Base-by-base conservation (phyloP, 2,888 invertebrate genomes). In the Nymphalis urticae region DNA sequence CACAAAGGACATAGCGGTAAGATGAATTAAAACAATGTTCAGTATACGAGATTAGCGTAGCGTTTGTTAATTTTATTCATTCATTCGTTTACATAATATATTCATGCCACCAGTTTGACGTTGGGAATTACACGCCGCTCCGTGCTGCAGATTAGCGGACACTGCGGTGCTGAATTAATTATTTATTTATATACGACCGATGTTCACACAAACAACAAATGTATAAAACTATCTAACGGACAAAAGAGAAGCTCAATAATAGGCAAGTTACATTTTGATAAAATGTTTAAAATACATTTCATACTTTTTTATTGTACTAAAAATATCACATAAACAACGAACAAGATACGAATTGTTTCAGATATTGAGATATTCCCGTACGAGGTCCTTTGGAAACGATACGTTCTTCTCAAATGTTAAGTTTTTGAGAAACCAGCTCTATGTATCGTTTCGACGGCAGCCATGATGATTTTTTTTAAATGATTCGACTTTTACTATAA, bases 31-130 rank as follows among this genome's bases (percentile, higher is more conserved):
- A 65, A 59, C 24, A 65, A 65, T 42, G 51, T 50, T 27, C 36
- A 42, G 24, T 32, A 53, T n/a, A 42, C 24, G 42, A 60, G 27
- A 51, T 65, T 27, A 60, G 42, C 65, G 42, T 47, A 60, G 59
- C 32, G 54, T 17, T 59, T 65, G 56, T 51, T 51, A 59, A 60
- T 65, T 51, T 60, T 60, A 65, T 65, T 59, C 59, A 60, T 65
- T 17, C 21, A 58, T 59, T 60, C 50, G 51, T 60, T 51, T 47
- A 60, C 65, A 65, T 65, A 60, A 59, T 42, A 32, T 51, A 65
- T 65, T 59, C 59, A 65, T 21, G 53, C 16, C 50, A 59, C 58
- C 36, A 48, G 58, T 50, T 48, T 36, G 50, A 65, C 24, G 50
- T 16, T 1, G 59, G 48, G 42, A 59, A 50, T 54, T 19, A 64